Evolutionary conservation across 2,797 vertebrate species (phyloP).

Genomic region (Microchirus variegatus): DNA sequence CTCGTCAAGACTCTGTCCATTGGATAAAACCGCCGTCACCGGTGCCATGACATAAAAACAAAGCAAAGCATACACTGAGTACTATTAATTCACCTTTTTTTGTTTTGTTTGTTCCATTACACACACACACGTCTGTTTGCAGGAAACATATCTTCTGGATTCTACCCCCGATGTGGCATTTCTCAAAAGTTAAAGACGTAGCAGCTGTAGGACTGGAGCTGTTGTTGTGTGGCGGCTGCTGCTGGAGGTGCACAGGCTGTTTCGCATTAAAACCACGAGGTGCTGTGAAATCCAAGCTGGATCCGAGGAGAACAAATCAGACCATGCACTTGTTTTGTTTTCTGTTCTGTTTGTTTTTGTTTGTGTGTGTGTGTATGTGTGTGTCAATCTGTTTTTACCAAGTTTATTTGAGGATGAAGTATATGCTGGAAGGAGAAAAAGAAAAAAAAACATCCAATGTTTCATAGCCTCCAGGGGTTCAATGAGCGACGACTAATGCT

Average conservation of each 20-base stretch:
- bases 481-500: conserved; percentile 52
- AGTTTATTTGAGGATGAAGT: conserved; percentile 38
- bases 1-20: conserved; percentile 91
- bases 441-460: conserved; percentile 26
- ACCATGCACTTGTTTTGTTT: conserved; percentile 74
- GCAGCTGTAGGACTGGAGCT: conserved; percentile 58
- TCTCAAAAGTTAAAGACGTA: conserved; percentile 67
- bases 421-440: conserved; percentile 23
- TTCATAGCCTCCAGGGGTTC: conserved; percentile 23
- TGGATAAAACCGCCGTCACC: conserved; percentile 71
- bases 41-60: conserved; percentile 57
- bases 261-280: conserved; percentile 39
- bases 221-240: conserved; percentile 40
- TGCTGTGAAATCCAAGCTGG: conserved; percentile 59
- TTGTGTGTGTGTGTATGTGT: no score
- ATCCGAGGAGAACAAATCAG: conserved; percentile 69
- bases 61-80: conserved; percentile 52
- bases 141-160: conserved; percentile 59
- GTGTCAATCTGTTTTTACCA: conserved; percentile 44
- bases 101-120: conserved; percentile 27
- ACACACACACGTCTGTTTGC: conserved; percentile 51
- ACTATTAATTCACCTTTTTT: conserved; percentile 37
- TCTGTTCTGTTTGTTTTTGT: conserved; percentile 63
- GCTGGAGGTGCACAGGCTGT: conserved; percentile 44
- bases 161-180: conserved; percentile 65